These are phyloP conservation scores for Lagocephalus sceleratus DNA, from an alignment of 2,797 vertebrate genomes.

Conservation along the genomic window DNA sequence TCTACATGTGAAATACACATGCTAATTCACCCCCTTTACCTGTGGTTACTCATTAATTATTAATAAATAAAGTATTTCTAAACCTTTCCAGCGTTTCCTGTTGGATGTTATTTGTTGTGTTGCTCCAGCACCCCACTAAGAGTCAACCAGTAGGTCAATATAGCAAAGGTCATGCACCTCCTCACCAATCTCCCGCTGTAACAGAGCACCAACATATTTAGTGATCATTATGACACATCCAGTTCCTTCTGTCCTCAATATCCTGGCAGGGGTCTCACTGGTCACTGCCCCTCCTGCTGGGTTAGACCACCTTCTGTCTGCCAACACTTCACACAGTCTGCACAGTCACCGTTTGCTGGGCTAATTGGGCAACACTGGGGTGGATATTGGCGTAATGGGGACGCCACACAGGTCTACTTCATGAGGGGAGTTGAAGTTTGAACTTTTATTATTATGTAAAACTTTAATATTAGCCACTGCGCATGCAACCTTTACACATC, in stretches of 20 bases:
- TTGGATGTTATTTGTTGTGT: conserved; percentile 33
- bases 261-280: conserved; percentile 60
- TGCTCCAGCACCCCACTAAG: conserved; percentile 43
- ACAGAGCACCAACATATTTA: conserved; percentile 71
- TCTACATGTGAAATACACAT: background rate
- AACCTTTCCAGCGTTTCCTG: conserved; percentile 18
- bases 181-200: conserved; percentile 70
- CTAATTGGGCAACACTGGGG: conserved; percentile 48
- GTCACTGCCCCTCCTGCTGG: conserved; percentile 42
- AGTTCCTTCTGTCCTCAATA: conserved; percentile 57
- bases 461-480: too few relatives aligned
- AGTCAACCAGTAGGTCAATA: conserved; percentile 62
- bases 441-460: background rate
- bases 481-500: background rate
- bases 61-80: background rate
- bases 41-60: background rate
- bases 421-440: conserved; percentile 2
- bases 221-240: conserved; percentile 69
- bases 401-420: background rate
- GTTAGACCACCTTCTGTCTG: conserved; percentile 43
- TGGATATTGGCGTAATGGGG: conserved; percentile 13
- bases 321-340: conserved; percentile 34
- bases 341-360: conserved; percentile 39
- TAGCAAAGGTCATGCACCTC: conserved; percentile 69
- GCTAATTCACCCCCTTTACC: background rate